Evolutionary conservation across 2,888 invertebrate species (phyloP), one percentile per base, ranked within the genome.

Genomic region (Dicycla oo): DNA sequence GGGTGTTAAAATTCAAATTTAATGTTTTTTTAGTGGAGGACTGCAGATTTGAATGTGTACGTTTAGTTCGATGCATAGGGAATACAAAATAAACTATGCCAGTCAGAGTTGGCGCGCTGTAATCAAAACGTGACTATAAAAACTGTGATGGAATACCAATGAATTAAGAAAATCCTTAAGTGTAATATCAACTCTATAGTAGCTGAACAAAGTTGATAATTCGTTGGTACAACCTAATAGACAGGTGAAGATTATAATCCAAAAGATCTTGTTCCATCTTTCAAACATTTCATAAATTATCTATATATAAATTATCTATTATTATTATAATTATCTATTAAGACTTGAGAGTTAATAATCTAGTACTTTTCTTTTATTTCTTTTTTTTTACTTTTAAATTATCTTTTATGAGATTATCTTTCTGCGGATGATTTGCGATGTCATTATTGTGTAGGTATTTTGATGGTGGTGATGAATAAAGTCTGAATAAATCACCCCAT

Each of bases 101-200:
- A 84, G 68, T 75, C 58, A 61, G 58, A 84, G 71, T 69, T 67
- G 80, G 71, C 67, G 83, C 83, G 76, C 68, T 81, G 74, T 74
- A 82, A 85, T 88, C 88, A 87, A 87, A 88, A 83, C 89, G 90
- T 90, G 90, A 86, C 89, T 83, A 87, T 90, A 91, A 91, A 80
- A 89, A 89, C 90, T 87, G 83, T 86, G 88, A 86, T 87, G 81
- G 91, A 92, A 92, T 91, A 91, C 78, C 54, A 85, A 85, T 85
- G 83, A 83, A 87, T 85, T 90, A 88, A 87, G 64, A 66, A 51
- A 67, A 34, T 1, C 40, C 0, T 47, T 26, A 40, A 62, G 57
- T 68, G 65, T 51, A 77, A 76, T 61, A 56, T 18, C 26, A 45
- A 72, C 71, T 67, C 18, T 83, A 80, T 38, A 0, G 0, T 10